Base-by-base conservation (phyloP, 2,888 invertebrate species). In the Melanotus villosus region DNA sequence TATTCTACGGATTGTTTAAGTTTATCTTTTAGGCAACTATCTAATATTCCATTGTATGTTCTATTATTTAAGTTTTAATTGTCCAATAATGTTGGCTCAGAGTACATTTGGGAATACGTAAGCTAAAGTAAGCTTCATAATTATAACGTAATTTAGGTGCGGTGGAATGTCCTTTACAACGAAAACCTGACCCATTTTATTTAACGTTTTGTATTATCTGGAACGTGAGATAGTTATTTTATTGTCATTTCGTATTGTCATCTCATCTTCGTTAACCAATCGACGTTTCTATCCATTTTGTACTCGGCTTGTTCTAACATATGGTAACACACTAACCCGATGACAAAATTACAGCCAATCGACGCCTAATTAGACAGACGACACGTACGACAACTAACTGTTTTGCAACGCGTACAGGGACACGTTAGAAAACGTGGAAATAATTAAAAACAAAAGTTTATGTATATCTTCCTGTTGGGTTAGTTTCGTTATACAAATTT, bases 401-500 rank as follows among this genome's bases (percentile, higher is more conserved):
- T 62, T 62, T 52, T 38, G 36, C 43, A 43, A 43, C 34, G 47
- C 50, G 38, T 62, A 18, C 50, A 45, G 50, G 50, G 47, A 62
- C 62, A n/a, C 50, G 62, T 50, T 52, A 50, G 62, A 52, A 62
- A 62, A 62, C 45, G 23, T 50, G 50, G 50, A 62, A 62, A 52
- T 62, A 16, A 45, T 45, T 59, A 62, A 62, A 50, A 62, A 36
- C 62, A 62, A 62, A 62, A 62, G 62, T 62, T 32, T 38, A 12
- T 32, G 59, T 36, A 38, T 38, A 12, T 38, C 45, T 45, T 36
- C 50, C 16, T 32, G 50, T 30, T 34, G 14, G 30, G 50, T 34
- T 47, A 23, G 18, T 52, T 62, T 62, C 52, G 30, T 30, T 10
- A 7, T 23, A n/a, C n/a, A 23, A 23, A 47, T 41, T 41, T 41